These are phyloP conservation scores for Coelinius sp. DNA, from an alignment of 2,888 invertebrate genomes.

Conservation along the genomic window DNA sequence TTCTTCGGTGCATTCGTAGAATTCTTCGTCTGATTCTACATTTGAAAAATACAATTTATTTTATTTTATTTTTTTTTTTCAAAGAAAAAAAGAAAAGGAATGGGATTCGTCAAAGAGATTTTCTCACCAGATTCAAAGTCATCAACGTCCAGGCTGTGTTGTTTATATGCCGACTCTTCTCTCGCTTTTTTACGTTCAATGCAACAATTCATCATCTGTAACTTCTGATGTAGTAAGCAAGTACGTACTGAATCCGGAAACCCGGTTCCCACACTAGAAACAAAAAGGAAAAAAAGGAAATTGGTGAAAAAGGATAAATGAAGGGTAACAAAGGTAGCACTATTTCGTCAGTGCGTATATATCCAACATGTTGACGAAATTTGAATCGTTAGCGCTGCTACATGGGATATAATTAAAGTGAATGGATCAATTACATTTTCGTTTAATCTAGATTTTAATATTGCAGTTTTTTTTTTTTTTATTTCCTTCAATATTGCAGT, in stretches of 20 bases:
- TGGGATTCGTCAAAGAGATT: not conserved
- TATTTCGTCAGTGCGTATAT: constrained; percentile 13
- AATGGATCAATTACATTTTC: not conserved
- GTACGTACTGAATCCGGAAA: constrained; percentile 87
- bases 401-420: constrained; percentile 1
- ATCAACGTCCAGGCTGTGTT: constrained; percentile 57
- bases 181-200: constrained; percentile 76
- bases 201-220: constrained; percentile 89
- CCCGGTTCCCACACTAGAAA: constrained; percentile 80
- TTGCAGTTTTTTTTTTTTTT: too few species aligned
- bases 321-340: constrained; percentile 5
- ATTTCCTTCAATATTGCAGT: too few species aligned
- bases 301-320: not conserved
- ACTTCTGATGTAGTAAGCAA: constrained; percentile 94
- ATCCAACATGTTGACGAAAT: constrained; percentile 18
- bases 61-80: not conserved
- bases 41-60: not conserved
- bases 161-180: constrained; percentile 69
- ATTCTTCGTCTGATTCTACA: constrained; percentile 81
- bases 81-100: not conserved
- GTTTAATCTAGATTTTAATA: too few species aligned
- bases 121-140: constrained; percentile 61
- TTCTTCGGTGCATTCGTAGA: constrained; percentile 84
- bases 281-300: not conserved
- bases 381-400: not conserved